These are phyloP conservation scores for Chelonoidis abingdonii DNA, from an alignment of 2,113 vertebrate species.

Conservation along the genomic window DNA sequence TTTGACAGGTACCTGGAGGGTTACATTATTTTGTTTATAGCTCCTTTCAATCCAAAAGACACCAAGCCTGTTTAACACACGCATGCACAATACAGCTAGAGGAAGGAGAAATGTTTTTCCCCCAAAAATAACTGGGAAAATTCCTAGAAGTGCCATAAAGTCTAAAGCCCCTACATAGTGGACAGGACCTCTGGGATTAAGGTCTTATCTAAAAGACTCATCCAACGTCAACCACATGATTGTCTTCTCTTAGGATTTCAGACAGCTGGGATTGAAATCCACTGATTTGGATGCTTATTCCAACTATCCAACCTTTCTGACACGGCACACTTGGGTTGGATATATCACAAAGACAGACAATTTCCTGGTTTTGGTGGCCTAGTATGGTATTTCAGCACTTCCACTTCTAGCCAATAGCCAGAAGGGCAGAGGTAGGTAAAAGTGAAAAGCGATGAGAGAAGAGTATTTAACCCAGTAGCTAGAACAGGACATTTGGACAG, in stretches of 20 bases:
- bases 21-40: background rate
- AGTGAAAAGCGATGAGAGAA: background rate
- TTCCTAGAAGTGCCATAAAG: background rate
- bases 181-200: background rate
- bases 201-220: background rate
- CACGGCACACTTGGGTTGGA: rapidly evolving
- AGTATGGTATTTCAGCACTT: background rate
- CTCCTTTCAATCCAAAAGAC: background rate
- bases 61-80: background rate
- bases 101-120: background rate
- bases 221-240: background rate
- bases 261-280: background rate
- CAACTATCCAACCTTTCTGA: background rate
- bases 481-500: no score
- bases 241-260: background rate
- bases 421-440: background rate
- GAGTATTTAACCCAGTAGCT: background rate
- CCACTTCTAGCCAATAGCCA: background rate
- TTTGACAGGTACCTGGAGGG: background rate
- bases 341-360: background rate
- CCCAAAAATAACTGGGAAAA: background rate
- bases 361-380: background rate
- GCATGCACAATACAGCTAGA: background rate
- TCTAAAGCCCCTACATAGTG: background rate
- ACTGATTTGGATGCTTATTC: background rate